phyloP scores from a whole-genome alignment of 1,140 invertebrate genomes.

The Arion vulgaris region DNA sequence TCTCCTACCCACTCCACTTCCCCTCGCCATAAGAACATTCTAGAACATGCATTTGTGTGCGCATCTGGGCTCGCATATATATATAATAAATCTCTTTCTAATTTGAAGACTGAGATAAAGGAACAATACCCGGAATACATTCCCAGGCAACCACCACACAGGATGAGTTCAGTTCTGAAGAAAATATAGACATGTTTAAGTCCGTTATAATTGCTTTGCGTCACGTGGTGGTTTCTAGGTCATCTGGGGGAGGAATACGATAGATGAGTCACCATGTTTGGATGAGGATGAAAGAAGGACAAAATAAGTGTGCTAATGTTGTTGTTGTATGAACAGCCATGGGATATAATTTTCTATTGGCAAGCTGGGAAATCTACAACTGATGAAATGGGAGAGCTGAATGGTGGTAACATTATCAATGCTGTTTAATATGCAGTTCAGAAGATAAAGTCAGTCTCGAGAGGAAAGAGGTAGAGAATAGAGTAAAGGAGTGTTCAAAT shows the following conservation, averaged over 20 bases:
- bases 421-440: background rate
- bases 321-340: background rate
- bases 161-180: background rate
- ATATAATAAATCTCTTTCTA: too few species aligned
- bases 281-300: background rate
- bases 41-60: too few species aligned
- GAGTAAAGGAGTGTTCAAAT: too few species aligned
- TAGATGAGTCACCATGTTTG: background rate
- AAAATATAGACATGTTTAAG: background rate
- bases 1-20: too few species aligned
- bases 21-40: too few species aligned
- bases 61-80: too few species aligned
- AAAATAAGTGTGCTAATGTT: background rate
- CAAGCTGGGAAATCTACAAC: background rate
- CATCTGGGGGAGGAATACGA: background rate
- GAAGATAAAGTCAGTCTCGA: background rate
- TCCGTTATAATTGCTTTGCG: constrained; percentile 2
- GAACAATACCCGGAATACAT: too few species aligned
- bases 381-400: background rate
- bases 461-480: too few species aligned
- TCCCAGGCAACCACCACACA: too few species aligned
- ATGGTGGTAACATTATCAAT: background rate
- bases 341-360: background rate
- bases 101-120: too few species aligned
- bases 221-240: constrained; percentile 6